Conservation (phyloP, 2,888 invertebrate genomes). For the Sceliomorpha sp. region DNA sequence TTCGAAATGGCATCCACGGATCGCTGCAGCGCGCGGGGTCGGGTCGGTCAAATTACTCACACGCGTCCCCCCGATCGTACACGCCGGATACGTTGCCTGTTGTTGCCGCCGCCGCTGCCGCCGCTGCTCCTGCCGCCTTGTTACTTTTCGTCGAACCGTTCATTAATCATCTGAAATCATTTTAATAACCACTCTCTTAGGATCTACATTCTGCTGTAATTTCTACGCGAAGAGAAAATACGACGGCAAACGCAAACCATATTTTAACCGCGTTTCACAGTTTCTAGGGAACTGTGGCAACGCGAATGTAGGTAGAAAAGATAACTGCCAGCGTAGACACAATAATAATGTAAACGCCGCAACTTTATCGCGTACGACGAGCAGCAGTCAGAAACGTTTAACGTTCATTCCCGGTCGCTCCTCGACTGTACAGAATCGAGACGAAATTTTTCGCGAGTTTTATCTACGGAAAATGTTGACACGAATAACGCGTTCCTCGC, state of each 20-base stretch:
- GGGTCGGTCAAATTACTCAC: slow-evolving; percentile 48
- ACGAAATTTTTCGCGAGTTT: too few species aligned
- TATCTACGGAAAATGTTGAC: too few species aligned
- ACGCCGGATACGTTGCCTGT: slow-evolving; percentile 16
- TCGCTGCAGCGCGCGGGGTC: slow-evolving; percentile 27
- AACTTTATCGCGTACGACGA: too few species aligned
- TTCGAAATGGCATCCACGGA: slow-evolving; percentile 47
- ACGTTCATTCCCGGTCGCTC: too few species aligned
- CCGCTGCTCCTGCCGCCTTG: too few species aligned
- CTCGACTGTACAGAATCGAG: too few species aligned
- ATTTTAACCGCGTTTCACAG: slow-evolving; percentile 18
- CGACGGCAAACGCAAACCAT: slow-evolving; percentile 19
- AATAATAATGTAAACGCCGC: too few species aligned
- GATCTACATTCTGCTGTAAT: slow-evolving; percentile 20
- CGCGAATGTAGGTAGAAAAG: slow-evolving; percentile 20
- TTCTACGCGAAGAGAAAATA: slow-evolving; percentile 27
- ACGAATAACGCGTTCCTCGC: too few species aligned
- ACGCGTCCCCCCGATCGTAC: slow-evolving; percentile 39
- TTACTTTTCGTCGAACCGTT: slow-evolving; percentile 25
- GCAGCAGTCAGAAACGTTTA: too few species aligned
- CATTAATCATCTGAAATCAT: slow-evolving; percentile 38
- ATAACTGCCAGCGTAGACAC: too few species aligned
- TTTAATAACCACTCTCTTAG: slow-evolving; percentile 39
- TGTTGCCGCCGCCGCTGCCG: too few species aligned
- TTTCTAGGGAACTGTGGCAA: slow-evolving; percentile 11